These are phyloP conservation scores for Cataglyphis albicans DNA, from an alignment of 2,888 invertebrate species.

Conservation along the genomic window DNA sequence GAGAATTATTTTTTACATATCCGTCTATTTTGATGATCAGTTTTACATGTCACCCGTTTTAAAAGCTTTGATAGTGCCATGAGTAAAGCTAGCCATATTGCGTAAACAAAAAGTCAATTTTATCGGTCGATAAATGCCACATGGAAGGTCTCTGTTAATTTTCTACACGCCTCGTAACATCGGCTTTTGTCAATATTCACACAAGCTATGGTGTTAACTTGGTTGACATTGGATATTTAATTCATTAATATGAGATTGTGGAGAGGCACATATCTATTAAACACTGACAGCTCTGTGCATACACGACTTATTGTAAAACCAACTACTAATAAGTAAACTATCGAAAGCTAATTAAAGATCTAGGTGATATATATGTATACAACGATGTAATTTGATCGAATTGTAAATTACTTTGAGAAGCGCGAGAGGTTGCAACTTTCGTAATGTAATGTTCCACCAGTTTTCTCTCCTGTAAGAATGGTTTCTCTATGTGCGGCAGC, in stretches of 20 bases:
- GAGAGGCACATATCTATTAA: slow-evolving; percentile 8
- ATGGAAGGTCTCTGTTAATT: slow-evolving; percentile 52
- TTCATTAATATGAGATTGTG: slow-evolving; percentile 38
- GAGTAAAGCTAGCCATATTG: slow-evolving; percentile 32
- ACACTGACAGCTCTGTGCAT: too few species aligned
- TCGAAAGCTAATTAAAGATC: slow-evolving; percentile 13
- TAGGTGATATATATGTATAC: not conserved
- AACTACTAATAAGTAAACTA: not conserved
- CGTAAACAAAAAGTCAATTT: slow-evolving; percentile 56
- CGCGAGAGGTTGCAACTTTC: slow-evolving; percentile 31
- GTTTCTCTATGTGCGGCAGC: slow-evolving; percentile 66
- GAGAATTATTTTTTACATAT: slow-evolving; percentile 25
- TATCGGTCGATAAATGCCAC: slow-evolving; percentile 50
- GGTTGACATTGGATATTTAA: slow-evolving; percentile 32
- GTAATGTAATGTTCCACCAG: slow-evolving; percentile 32
- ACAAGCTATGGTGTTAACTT: slow-evolving; percentile 16
- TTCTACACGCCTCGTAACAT: slow-evolving; percentile 13
- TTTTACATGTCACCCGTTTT: slow-evolving; percentile 31
- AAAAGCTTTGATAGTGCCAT: slow-evolving; percentile 25
- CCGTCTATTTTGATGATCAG: not conserved
- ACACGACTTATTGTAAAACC: not conserved
- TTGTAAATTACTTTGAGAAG: slow-evolving; percentile 35
- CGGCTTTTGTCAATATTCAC: slow-evolving; percentile 40
- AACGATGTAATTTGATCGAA: slow-evolving; percentile 24
- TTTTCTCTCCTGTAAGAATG: slow-evolving; percentile 52